phyloP scores from a whole-genome alignment of 1,140 invertebrate species.

The Diorhabda elongata region DNA sequence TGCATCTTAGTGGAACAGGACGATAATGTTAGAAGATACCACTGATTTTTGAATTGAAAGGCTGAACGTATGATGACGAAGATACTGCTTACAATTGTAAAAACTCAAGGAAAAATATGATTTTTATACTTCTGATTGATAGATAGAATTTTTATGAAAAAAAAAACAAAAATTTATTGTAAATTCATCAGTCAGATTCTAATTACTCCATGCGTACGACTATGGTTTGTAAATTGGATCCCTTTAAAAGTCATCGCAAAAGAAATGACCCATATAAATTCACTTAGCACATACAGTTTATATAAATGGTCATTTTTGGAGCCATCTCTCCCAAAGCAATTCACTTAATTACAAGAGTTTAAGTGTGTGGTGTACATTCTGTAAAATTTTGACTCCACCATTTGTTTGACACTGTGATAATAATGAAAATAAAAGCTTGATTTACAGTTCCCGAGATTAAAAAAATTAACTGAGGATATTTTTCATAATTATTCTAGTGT shows the following conservation, averaged over 20 bases:
- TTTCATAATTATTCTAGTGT: too few species aligned
- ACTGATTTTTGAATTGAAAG: too few species aligned
- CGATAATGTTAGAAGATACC: too few species aligned
- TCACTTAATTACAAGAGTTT: slow-evolving; percentile 8
- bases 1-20: too few species aligned
- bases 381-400: neutral
- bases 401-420: neutral
- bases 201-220: neutral
- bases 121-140: too few species aligned
- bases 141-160: too few species aligned
- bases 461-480: neutral
- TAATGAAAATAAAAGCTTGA: neutral
- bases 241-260: slow-evolving; percentile 3
- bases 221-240: neutral
- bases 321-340: neutral
- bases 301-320: slow-evolving; percentile 12
- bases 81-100: too few species aligned
- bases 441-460: neutral
- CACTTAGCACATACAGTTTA: slow-evolving; percentile 9
- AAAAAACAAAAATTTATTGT: too few species aligned
- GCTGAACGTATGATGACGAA: too few species aligned
- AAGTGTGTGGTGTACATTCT: slow-evolving; percentile 6
- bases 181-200: too few species aligned
- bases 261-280: slow-evolving; percentile 12
- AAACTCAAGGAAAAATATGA: too few species aligned